These are phyloP conservation scores for Exaiptasia diaphana DNA, from an alignment of 64 coral and sea anemone genomes.

Conservation along the genomic window DNA sequence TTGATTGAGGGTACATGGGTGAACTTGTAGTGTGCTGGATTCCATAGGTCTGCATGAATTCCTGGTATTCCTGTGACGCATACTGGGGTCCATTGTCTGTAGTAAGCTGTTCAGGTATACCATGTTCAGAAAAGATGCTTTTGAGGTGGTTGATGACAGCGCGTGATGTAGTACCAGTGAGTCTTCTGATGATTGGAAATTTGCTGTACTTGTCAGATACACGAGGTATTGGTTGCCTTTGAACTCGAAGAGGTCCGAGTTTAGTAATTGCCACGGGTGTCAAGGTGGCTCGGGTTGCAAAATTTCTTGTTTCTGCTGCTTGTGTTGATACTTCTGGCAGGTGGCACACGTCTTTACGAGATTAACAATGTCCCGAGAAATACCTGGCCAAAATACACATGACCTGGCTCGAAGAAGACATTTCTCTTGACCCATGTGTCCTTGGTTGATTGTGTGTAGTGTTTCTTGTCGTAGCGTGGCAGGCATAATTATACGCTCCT, in stretches of 20 bases:
- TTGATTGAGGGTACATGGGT: constrained; percentile 41
- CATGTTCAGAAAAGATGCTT: constrained; percentile 40
- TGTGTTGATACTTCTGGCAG: constrained; percentile 55
- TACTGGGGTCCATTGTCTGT: constrained; percentile 52
- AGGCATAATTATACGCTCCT: constrained; percentile 25
- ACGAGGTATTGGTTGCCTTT: constrained; percentile 40
- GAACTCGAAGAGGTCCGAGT: constrained; percentile 51
- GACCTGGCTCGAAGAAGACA: constrained; percentile 48
- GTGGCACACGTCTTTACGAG: constrained; percentile 7
- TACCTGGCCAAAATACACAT: constrained; percentile 70
- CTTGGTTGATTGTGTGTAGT: constrained; percentile 30
- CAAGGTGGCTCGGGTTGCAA: constrained; percentile 50
- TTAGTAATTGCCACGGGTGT: constrained; percentile 44
- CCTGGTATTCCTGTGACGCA: constrained; percentile 22
- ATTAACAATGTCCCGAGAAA: constrained; percentile 43
- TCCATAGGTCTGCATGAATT: constrained; percentile 27
- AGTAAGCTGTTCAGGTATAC: constrained; percentile 42
- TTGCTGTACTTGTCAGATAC: constrained; percentile 45
- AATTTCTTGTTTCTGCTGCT: constrained; percentile 46
- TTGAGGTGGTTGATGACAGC: constrained; percentile 26
- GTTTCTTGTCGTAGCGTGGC: constrained; percentile 12
- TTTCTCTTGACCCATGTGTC: constrained; percentile 62
- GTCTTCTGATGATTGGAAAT: constrained; percentile 30
- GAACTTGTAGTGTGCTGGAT: constrained; percentile 45
- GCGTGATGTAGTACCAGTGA: constrained; percentile 1